Evolutionary conservation across 2,888 invertebrate species (phyloP), one percentile per base, ranked within the genome.

Genomic region (Temnothorax rugatulus): DNA sequence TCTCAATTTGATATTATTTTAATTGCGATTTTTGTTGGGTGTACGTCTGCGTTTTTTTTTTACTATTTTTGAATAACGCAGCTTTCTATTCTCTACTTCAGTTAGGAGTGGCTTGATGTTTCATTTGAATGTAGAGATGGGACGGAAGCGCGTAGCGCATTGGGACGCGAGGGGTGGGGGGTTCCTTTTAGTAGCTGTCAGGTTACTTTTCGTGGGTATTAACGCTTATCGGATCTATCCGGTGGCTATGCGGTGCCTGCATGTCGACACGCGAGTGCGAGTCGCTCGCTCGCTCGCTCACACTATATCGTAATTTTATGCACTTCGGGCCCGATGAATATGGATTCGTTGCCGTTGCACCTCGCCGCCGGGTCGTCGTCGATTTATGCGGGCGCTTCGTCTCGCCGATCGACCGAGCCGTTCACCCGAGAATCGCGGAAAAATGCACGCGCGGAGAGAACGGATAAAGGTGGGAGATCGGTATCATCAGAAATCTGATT

Each of bases 261-360:
- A 86, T 87, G 90, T 90, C 91, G 90, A 92, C 91, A 91, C 88
- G 91, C 90, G 88, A 88, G 86, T 87, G 89, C 88, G 90, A 88
- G 86, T 87, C 87, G 86, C 64, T 71, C 77, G 83, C 75, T 85
- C 82, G 84, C 79, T 86, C 85, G 82, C 74, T 52, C 82, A 69
- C 84, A 87, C 88, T 90, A 88, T 92, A 93, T 94, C 92, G 93
- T 94, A 93, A 94, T 94, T 94, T 94, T 94, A 94, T 94, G 93
- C 94, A 92, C 90, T 92, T 92, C 87, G 90, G 59, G 86, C 86
- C 89, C 93, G 91, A 94, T 94, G 94, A 94, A 94, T 94, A 94
- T 94, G 93, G 94, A 94, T 94, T 92, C 89, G 90, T 88, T 89
- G 89, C 87, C 88, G 88, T 90, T 87, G 87, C 89, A 88, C 89